A percentile compares a stretch with the other conserved stretches of the same genome.
Evolutionary conservation across 2,888 invertebrate genomes (phyloP).

Genomic region (Microplitis manilae): DNA sequence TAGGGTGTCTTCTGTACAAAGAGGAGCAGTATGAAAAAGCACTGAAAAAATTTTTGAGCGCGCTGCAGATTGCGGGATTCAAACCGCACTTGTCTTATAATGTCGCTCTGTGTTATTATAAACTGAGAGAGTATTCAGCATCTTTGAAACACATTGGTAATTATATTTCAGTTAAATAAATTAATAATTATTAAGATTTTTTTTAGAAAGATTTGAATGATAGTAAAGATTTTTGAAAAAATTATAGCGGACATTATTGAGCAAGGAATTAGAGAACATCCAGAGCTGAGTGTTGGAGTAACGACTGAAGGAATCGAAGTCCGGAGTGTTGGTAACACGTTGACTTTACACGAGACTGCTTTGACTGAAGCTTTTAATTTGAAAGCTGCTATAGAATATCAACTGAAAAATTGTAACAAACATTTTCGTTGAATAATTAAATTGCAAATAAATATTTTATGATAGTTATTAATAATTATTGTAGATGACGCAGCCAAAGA

Average conservation of each 20-base stretch:
- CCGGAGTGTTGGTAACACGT: constrained; percentile 95
- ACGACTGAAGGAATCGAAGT: constrained; percentile 94
- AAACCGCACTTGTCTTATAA: constrained; percentile 95
- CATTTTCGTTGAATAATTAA: not conserved
- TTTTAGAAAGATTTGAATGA: not conserved
- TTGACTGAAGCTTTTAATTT: constrained; percentile 98
- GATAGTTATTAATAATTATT: constrained; percentile 41
- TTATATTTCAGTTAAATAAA: constrained; percentile 30
- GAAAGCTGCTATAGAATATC: constrained; percentile 98
- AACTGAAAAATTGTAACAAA: constrained; percentile 82
- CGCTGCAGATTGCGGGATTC: constrained; percentile 91
- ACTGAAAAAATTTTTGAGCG: constrained; percentile 88
- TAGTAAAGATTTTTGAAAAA: not conserved
- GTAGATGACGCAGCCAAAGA: constrained; percentile 87
- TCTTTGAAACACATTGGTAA: constrained; percentile 93
- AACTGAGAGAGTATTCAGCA: constrained; percentile 92
- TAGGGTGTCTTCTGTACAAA: constrained; percentile 95
- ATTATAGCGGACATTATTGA: constrained; percentile 89
- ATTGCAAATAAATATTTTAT: not conserved
- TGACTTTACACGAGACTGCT: constrained; percentile 94
- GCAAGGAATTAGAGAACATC: constrained; percentile 95
- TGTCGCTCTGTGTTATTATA: constrained; percentile 94
- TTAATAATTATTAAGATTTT: not conserved
- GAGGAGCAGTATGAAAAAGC: constrained; percentile 93
- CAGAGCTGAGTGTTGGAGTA: constrained; percentile 97